Percentiles rank a stretch among this genome's conserved stretches.
phyloP scores from a whole-genome alignment of 1,140 invertebrate species.

The Cyclargus thomasi region DNA sequence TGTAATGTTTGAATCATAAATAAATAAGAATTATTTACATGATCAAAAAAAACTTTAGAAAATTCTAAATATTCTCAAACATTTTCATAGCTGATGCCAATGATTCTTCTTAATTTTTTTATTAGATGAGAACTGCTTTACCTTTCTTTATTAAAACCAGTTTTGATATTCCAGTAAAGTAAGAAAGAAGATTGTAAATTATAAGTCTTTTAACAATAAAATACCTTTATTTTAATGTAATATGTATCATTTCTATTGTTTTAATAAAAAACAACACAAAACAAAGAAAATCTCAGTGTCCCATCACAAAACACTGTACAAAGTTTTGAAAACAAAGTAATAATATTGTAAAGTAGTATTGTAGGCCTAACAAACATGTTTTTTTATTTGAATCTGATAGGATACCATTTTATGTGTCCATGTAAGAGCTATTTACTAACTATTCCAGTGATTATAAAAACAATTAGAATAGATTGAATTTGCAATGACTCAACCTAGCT shows the following conservation, averaged over 20 bases:
- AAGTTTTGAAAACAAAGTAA: not conserved
- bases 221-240: not conserved
- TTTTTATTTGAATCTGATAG: not conserved
- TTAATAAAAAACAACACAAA: not conserved
- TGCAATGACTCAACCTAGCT: slow-evolving; percentile 70
- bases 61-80: too few relatives aligned
- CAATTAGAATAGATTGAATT: slow-evolving; percentile 48
- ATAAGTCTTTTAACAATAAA: not conserved
- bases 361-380: not conserved
- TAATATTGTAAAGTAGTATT: not conserved
- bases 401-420: not conserved
- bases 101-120: not conserved
- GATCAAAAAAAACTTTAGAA: too few relatives aligned
- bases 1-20: too few relatives aligned
- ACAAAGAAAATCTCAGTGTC: not conserved
- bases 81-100: not conserved
- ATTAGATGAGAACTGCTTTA: not conserved
- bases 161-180: not conserved
- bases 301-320: not conserved
- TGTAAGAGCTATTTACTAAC: not conserved
- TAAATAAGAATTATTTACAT: too few relatives aligned
- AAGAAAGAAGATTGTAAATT: too few relatives aligned
- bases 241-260: not conserved
- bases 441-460: slow-evolving; percentile 27
- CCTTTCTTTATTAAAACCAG: not conserved